Conservation (phyloP, 2,888 invertebrate species). For the Lycocerus yunnanus region DNA sequence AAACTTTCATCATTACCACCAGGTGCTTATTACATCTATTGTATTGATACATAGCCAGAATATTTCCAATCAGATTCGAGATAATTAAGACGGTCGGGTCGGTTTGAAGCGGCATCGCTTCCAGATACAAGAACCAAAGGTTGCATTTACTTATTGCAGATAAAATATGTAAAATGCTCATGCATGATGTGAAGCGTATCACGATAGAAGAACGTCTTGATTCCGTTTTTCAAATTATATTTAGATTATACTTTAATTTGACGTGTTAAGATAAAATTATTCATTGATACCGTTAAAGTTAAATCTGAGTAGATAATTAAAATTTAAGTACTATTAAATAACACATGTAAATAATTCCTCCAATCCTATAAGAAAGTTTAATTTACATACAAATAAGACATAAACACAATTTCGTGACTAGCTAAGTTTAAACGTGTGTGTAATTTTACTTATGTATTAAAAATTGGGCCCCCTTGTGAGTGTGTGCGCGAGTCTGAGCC, state of each 20-base stretch:
- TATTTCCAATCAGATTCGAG: not conserved
- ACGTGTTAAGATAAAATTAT: not conserved
- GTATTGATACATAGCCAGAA: not conserved
- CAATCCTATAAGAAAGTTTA: conserved; percentile 7
- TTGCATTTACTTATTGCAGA: not conserved
- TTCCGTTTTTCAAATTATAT: not conserved
- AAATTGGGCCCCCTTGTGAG: not conserved
- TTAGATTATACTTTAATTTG: not conserved
- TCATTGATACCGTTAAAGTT: not conserved
- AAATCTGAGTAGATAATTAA: not conserved
- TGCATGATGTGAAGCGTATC: not conserved
- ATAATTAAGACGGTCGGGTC: not conserved
- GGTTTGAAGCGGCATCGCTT: not conserved
- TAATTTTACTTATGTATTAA: conserved; percentile 10
- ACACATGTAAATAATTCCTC: not conserved
- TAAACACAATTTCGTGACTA: conserved; percentile 11
- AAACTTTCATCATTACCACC: not conserved
- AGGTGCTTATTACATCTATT: not conserved
- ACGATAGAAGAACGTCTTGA: not conserved
- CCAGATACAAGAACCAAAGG: not conserved
- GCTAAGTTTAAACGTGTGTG: conserved; percentile 6
- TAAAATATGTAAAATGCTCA: not conserved
- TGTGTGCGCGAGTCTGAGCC: not conserved
- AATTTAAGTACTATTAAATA: not conserved
- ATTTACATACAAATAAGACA: conserved; percentile 14